These are phyloP conservation scores for Casuarius casuarius DNA, from an alignment of 2,113 vertebrate species.

Conservation along the genomic window DNA sequence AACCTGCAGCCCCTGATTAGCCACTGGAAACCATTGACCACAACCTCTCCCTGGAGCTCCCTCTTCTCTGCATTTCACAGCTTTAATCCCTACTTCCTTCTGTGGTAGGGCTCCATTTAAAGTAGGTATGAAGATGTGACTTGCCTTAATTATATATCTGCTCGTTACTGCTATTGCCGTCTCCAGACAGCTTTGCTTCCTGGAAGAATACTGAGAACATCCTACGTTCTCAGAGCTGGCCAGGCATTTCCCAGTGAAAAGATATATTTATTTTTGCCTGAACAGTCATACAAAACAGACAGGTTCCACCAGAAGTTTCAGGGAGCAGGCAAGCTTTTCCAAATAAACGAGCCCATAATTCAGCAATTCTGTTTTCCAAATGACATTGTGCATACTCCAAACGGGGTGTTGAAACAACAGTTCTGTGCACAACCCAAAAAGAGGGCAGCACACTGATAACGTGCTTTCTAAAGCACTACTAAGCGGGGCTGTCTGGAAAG, in stretches of 20 bases:
- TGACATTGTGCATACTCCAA: neutral
- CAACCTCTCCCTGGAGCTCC: neutral
- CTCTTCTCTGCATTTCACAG: neutral
- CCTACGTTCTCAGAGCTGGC: neutral
- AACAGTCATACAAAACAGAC: neutral
- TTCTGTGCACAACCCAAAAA: neutral
- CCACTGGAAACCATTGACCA: neutral
- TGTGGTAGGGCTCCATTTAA: neutral
- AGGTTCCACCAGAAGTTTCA: neutral
- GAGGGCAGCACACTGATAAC: neutral
- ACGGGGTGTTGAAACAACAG: neutral
- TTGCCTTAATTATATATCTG: neutral
- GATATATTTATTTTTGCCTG: rapidly evolving
- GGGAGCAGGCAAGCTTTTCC: neutral
- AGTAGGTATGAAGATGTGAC: neutral
- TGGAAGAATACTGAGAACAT: neutral
- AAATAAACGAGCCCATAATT: neutral
- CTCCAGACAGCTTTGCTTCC: neutral
- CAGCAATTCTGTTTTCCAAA: neutral
- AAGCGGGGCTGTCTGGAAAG: neutral
- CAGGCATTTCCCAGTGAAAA: neutral
- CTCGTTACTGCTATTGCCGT: neutral
- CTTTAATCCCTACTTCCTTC: neutral
- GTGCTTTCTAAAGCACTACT: neutral
- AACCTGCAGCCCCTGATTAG: neutral